Percentiles rank a stretch among this genome's conserved stretches.
These are phyloP conservation scores for Bos javanicus DNA, from an alignment of 2,113 vertebrate genomes.

Conservation along the genomic window DNA sequence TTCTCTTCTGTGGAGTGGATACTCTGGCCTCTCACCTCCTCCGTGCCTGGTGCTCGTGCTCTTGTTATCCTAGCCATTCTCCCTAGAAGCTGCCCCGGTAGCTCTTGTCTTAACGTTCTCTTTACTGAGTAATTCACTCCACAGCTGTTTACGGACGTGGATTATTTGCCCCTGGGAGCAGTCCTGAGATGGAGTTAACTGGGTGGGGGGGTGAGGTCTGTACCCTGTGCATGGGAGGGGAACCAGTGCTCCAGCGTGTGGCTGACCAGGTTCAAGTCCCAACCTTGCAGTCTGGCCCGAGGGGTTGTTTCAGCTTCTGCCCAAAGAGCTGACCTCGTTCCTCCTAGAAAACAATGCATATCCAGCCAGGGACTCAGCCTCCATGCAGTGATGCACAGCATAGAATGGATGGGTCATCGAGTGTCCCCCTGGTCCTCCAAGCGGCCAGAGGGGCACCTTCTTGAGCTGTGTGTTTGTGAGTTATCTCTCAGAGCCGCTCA, in stretches of 20 bases:
- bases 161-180: neutral
- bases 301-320: neutral
- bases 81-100: neutral
- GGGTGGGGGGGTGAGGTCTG: neutral
- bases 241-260: neutral
- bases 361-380: neutral
- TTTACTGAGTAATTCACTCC: neutral
- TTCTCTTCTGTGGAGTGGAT: neutral
- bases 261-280: neutral
- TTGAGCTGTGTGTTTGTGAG: neutral
- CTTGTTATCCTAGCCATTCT: neutral
- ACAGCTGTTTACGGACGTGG: neutral
- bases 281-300: neutral
- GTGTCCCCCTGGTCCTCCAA: neutral
- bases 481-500: accelerated
- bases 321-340: no score
- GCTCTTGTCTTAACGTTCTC: neutral
- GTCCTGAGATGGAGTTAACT: neutral
- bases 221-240: accelerated
- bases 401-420: neutral
- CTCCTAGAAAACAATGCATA: neutral
- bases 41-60: neutral
- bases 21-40: neutral
- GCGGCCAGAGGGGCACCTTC: neutral
- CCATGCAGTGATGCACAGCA: accelerated